These are phyloP conservation scores for Conus ventricosus DNA, from an alignment of 1,140 invertebrate species.

Conservation along the genomic window DNA sequence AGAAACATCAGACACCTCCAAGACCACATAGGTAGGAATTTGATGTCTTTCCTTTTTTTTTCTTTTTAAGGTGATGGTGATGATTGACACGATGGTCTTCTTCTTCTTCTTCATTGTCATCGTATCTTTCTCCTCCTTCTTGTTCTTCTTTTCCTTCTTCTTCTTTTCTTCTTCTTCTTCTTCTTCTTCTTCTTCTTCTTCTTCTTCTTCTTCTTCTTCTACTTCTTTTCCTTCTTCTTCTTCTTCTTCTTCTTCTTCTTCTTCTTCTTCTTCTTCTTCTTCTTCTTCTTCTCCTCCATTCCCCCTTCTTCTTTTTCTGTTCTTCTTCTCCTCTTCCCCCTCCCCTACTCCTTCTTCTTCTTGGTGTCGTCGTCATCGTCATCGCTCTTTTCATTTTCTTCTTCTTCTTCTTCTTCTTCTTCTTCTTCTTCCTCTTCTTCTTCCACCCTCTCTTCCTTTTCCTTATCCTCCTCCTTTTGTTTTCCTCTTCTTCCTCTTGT, in stretches of 20 bases:
- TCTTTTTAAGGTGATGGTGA: too few relatives aligned
- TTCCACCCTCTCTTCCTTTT: background rate
- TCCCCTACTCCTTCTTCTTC: background rate
- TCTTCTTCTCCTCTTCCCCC: background rate
- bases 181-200: background rate
- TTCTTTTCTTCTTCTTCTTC: background rate
- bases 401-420: conserved; percentile 22
- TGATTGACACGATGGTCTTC: too few relatives aligned
- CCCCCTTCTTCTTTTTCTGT: background rate
- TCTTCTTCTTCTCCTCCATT: background rate
- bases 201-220: background rate
- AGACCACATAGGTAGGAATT: too few relatives aligned
- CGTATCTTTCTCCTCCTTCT: background rate
- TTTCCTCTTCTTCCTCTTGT: too few relatives aligned
- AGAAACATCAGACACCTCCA: too few relatives aligned
- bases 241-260: background rate
- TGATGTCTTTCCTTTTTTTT: background rate
- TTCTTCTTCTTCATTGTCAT: conserved; percentile 9
- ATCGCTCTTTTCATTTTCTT: conserved; percentile 6
- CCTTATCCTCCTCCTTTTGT: too few relatives aligned
- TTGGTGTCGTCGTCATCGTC: background rate
- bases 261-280: conserved; percentile 14
- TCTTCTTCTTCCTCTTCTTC: conserved; percentile 22
- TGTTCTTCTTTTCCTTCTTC: conserved; percentile 8
- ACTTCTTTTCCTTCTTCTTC: background rate